Percentiles rank a stretch among this genome's conserved stretches.
These are phyloP conservation scores for Dicentrarchus labrax DNA, from an alignment of 2,113 vertebrate genomes.

Conservation along the genomic window DNA sequence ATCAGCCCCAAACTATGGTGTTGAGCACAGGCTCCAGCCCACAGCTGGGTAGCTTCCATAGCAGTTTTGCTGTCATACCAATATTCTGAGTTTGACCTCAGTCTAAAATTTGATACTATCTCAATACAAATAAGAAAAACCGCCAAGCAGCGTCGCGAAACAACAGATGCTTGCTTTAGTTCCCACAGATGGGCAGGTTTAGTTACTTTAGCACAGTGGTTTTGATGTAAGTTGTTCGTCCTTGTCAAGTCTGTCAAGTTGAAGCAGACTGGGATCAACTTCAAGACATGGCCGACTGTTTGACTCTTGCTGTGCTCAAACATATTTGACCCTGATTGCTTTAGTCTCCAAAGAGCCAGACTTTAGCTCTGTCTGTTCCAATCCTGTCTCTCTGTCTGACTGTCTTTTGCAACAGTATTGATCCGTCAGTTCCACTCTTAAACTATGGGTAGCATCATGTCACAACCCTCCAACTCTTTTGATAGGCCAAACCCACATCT, in stretches of 20 bases:
- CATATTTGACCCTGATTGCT: constrained; percentile 20
- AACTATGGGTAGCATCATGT: background rate
- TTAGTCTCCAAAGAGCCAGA: background rate
- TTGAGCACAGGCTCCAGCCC: constrained; percentile 46
- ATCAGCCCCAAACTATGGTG: constrained; percentile 44
- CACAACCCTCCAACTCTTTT: background rate
- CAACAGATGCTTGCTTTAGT: constrained; percentile 11
- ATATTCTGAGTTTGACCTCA: constrained; percentile 28
- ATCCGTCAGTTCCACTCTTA: background rate
- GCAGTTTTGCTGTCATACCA: background rate
- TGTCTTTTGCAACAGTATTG: constrained; percentile 5
- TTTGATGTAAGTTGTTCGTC: constrained; percentile 31
- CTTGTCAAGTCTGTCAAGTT: constrained; percentile 14
- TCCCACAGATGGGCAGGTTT: constrained; percentile 19
- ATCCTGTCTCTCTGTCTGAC: background rate
- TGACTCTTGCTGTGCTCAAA: constrained; percentile 6
- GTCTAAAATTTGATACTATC: constrained; percentile 19
- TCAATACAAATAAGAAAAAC: constrained; percentile 29
- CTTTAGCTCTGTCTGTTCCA: background rate
- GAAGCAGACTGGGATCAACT: constrained; percentile 13
- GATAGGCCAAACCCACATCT: constrained; percentile 30
- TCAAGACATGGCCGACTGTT: constrained; percentile 9
- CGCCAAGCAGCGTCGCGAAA: background rate
- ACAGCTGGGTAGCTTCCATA: constrained; percentile 40
- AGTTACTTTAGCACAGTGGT: constrained; percentile 14